Evolutionary conservation across 2,113 vertebrate genomes (phyloP).

Genomic region (Scomber scombrus): DNA sequence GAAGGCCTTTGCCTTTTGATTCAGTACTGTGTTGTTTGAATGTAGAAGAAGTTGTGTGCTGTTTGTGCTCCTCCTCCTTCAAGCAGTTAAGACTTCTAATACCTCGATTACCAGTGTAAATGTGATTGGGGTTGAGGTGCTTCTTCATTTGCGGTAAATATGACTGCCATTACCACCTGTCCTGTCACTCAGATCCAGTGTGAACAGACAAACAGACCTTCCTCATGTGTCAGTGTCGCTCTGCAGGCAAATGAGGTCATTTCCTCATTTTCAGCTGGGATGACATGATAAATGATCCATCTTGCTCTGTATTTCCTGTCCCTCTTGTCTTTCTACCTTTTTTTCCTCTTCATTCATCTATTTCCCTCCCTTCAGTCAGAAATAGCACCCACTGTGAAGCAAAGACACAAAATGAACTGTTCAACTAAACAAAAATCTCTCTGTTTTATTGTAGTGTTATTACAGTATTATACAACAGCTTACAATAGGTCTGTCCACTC

Average conservation of each 20-base stretch:
- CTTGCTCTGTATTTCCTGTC: neutral
- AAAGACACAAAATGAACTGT: neutral
- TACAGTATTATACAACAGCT: constrained; percentile 35
- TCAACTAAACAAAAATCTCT: constrained; percentile 50
- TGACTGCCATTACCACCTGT: neutral
- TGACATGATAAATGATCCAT: constrained; percentile 5
- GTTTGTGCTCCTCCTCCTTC: too few species aligned
- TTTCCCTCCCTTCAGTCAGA: neutral
- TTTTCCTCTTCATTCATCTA: neutral
- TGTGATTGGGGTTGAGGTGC: too few species aligned
- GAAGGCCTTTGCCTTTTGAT: too few species aligned
- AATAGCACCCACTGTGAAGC: neutral
- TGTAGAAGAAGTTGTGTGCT: too few species aligned
- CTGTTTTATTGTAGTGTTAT: constrained; percentile 52
- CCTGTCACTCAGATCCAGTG: neutral
- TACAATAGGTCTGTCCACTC: constrained; percentile 23
- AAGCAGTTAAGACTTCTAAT: too few species aligned
- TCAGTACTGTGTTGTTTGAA: too few species aligned
- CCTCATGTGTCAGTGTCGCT: constrained; percentile 8
- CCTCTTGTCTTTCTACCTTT: neutral
- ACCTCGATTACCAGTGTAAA: too few species aligned
- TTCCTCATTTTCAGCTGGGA: constrained; percentile 9
- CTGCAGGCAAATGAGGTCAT: constrained; percentile 41
- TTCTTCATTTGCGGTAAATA: neutral
- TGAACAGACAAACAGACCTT: neutral